Evolutionary conservation across 2,797 vertebrate species (phyloP), one percentile per base, ranked within the genome.

Genomic region (Chloroceryle inda): DNA sequence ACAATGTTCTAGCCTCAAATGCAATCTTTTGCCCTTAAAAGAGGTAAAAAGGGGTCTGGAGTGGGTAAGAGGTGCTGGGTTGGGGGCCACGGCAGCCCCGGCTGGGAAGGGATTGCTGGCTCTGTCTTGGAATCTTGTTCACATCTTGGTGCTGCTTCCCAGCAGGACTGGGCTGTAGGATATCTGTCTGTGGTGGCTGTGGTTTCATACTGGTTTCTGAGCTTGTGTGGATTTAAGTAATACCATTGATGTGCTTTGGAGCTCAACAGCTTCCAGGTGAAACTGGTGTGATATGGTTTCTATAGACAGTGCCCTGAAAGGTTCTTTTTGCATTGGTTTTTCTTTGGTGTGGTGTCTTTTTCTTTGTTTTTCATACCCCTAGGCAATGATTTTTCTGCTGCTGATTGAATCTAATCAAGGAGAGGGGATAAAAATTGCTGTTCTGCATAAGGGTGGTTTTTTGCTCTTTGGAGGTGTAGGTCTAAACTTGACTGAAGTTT

Each of bases 151-250:
- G 49, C 24, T 50, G 49, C 49, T 50, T 23, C 24, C 12, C 26
- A 50, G 49, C 45, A 42, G 45, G 37, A 24, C 8, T 31, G 27
- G 35, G 53, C 14, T 35, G 71, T 33, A 31, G 27, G 35, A 3
- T 12, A 16, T 19, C 6, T 1, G 22, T 13, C 8, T 22, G 27
- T 2, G 6, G 7, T 49, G 47, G 49, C 15, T 26, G 49, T 50
- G 49, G 4, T 20, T 59, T 21, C 13, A 3, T 1, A 0, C 10
- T 6, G 12, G 24, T 10, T 35, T 52, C 33, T 66, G 24, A 64
- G 31, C 22, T 16, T 1, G 0, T 4, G 40, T 17, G 42, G 47
- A 2, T 33, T 40, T 45, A 44, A 62, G 37, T 13, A 13, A 4
- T 11, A 16, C 40, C n/a, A 17, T 1, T 37, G 47, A 13, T 4